Percentiles rank a stretch among this genome's conserved stretches.
Conservation (phyloP, 2,888 invertebrate species). For the Branchipolynoe longqiensis region DNA sequence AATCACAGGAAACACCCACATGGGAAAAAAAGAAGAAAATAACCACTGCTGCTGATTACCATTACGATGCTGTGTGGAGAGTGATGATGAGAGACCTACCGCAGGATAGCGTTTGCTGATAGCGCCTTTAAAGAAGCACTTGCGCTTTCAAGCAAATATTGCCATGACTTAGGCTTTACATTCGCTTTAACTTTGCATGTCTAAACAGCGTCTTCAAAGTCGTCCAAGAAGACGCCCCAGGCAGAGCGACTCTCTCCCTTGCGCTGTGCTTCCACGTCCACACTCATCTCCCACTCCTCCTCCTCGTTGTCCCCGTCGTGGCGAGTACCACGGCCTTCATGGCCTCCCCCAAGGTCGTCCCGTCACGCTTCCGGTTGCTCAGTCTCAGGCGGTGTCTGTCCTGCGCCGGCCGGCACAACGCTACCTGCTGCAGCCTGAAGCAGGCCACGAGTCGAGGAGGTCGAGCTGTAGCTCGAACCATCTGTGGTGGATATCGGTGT, state of each 20-base stretch:
- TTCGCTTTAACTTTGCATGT: too few species aligned
- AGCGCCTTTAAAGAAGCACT: too few species aligned
- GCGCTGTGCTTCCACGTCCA: constrained; percentile 35
- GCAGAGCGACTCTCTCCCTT: constrained; percentile 1
- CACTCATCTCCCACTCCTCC: constrained; percentile 8
- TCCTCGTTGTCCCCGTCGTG: not conserved
- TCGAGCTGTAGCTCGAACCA: constrained; percentile 91
- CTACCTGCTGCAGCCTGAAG: constrained; percentile 82
- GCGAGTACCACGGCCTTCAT: not conserved
- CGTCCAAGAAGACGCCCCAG: constrained; percentile 50
- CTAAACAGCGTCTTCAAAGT: constrained; percentile 42
- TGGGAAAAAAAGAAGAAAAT: too few species aligned
- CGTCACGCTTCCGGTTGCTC: constrained; percentile 25
- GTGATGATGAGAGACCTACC: too few species aligned
- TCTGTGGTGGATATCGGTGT: constrained; percentile 84
- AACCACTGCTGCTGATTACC: too few species aligned
- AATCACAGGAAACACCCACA: too few species aligned
- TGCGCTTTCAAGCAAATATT: too few species aligned
- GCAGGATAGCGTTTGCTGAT: too few species aligned
- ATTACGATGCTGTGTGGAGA: too few species aligned
- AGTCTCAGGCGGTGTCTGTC: too few species aligned
- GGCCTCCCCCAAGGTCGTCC: constrained; percentile 55
- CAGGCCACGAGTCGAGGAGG: constrained; percentile 89
- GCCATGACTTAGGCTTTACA: too few species aligned
- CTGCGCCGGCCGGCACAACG: constrained; percentile 1